A percentile compares a stretch with the other conserved stretches of the same genome.
phyloP scores from a whole-genome alignment of 2,113 vertebrate species.

The Madoqua kirkii region DNA sequence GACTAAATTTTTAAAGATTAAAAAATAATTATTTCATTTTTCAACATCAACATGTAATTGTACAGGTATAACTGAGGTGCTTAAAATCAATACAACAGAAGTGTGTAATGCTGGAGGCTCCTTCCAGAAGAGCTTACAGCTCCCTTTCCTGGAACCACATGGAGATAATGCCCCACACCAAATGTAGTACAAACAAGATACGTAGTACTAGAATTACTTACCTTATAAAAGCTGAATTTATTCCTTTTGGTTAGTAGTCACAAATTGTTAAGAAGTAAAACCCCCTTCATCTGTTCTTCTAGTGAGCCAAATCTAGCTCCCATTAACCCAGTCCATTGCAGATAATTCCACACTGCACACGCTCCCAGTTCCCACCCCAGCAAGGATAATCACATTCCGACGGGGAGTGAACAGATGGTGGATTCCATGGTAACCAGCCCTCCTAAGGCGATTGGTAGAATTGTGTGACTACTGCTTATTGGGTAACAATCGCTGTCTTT shows the following conservation, averaged over 20 bases:
- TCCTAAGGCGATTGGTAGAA: constrained; percentile 83
- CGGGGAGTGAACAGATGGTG: constrained; percentile 89
- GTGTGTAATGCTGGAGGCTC: neutral
- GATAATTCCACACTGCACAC: constrained; percentile 78
- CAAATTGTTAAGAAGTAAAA: constrained; percentile 59
- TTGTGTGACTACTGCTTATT: constrained; percentile 79
- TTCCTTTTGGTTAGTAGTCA: constrained; percentile 66
- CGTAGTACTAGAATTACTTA: constrained; percentile 59
- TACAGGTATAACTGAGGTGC: constrained; percentile 46
- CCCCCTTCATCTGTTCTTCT: constrained; percentile 73
- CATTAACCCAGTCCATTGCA: constrained; percentile 80
- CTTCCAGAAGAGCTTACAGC: neutral
- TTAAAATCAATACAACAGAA: constrained; percentile 49
- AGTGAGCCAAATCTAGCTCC: constrained; percentile 71
- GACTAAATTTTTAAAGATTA: neutral
- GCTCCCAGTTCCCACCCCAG: constrained; percentile 76
- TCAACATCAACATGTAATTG: neutral
- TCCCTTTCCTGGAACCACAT: constrained; percentile 43
- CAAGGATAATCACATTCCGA: constrained; percentile 92
- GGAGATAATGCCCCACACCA: neutral
- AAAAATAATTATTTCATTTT: constrained; percentile 7
- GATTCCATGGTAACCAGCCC: constrained; percentile 87
- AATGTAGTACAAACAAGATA: constrained; percentile 31
- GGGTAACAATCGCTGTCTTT: constrained; percentile 88
- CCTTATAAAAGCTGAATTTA: constrained; percentile 70